Conservation (phyloP, 2,113 vertebrate genomes). For the Elephantulus edwardii region DNA sequence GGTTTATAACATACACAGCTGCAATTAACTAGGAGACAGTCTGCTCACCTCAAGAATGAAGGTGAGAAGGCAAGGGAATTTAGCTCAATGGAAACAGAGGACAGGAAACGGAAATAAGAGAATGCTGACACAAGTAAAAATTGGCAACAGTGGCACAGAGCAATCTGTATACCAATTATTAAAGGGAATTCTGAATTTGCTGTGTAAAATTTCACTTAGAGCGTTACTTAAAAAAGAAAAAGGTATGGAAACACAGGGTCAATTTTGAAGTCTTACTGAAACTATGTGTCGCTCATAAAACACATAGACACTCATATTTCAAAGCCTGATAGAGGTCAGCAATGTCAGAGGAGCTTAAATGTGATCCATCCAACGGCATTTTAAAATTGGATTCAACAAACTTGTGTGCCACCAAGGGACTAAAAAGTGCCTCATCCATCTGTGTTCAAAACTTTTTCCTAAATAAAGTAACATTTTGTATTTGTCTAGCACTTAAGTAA, state of each 20-base stretch:
- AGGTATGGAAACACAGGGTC: conserved; percentile 4
- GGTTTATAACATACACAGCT: too few relatives aligned
- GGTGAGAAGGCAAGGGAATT: not conserved
- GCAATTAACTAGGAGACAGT: not conserved
- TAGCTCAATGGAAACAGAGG: not conserved
- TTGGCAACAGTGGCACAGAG: too few relatives aligned
- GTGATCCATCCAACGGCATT: not conserved
- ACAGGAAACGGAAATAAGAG: not conserved
- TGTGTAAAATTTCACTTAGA: not conserved
- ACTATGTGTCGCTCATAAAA: not conserved
- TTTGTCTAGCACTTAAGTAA: not conserved
- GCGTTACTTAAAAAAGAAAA: not conserved
- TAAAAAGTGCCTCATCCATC: not conserved
- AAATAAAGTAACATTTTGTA: not conserved
- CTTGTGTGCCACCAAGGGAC: not conserved
- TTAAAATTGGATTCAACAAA: conserved; percentile 35
- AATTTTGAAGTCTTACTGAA: not conserved
- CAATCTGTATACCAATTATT: not conserved
- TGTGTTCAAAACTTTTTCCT: conserved; percentile 3
- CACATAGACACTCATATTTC: not conserved
- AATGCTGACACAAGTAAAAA: not conserved
- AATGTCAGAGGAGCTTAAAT: not conserved
- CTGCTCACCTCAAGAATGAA: not conserved
- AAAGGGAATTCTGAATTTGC: not conserved
- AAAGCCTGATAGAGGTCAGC: not conserved